These are phyloP conservation scores for Laticauda colubrina DNA, from an alignment of 2,113 vertebrate genomes.

Conservation along the genomic window DNA sequence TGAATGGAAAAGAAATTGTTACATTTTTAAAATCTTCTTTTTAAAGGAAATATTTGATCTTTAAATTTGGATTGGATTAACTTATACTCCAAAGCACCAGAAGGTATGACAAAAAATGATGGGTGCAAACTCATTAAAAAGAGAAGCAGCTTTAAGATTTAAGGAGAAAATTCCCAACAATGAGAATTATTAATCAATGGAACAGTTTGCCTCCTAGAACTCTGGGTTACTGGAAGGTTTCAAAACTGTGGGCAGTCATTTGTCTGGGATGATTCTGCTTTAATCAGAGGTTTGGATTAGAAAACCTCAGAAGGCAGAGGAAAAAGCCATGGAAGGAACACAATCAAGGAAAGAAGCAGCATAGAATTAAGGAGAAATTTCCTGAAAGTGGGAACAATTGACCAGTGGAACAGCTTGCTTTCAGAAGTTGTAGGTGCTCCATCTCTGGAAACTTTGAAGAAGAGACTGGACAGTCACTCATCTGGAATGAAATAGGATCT, in stretches of 20 bases:
- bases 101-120: neutral
- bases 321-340: neutral
- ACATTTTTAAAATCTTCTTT: neutral
- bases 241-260: neutral
- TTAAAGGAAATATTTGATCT: neutral
- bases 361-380: neutral
- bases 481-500: neutral
- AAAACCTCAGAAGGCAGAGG: neutral
- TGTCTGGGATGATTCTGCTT: neutral
- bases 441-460: neutral
- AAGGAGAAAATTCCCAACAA: neutral
- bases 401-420: neutral
- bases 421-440: neutral
- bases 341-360: neutral
- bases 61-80: neutral
- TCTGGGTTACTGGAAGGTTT: neutral
- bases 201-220: neutral
- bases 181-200: neutral
- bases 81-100: neutral
- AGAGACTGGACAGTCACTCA: neutral
- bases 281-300: neutral
- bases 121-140: neutral
- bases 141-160: neutral
- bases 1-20: neutral
- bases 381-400: neutral